Base-by-base conservation (phyloP, 1,140 invertebrate genomes). In the Cydia amplana region DNA sequence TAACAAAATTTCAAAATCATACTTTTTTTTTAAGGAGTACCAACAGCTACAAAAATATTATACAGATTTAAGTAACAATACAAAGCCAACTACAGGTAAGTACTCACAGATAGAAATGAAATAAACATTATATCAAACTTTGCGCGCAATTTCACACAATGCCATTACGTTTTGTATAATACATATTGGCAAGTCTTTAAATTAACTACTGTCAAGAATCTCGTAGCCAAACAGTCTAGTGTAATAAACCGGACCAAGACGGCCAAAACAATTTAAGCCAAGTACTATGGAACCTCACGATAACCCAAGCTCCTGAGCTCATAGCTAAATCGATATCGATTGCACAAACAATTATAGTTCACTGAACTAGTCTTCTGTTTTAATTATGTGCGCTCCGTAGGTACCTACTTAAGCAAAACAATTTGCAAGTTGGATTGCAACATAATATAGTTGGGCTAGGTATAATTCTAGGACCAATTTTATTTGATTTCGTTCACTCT, bases 221-320 rank as follows among this genome's bases (percentile, higher is more conserved):
- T 43, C 12, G 5, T 46, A 46, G 43, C 43, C 43, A 23, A 60
- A 60, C 18, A 12, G 55, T 60, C 55, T 60, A 60, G 51, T 20
- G 7, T 23, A 9, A 55, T n/a, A 55, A 55, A 55, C 51, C 1
- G n/a, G n/a, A 55, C 16, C 12, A 55, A 18, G n/a, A 55, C 51
- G 16, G 43, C 16, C n/a, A n/a, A 23, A 60, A 23, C 20, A 60
- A 20, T 60, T 55, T 55, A 23, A 60, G 9, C 7, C 55, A 60
- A 60, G 55, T 23, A 60, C 20, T 5, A 5, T 6, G 0, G 5
- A 40, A 18, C 65, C 32, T 40, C 4, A 14, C 28, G 65, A 70
- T 70, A 70, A 40, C 65, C 65, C 18, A n/a, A 67, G 64, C 32
- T n/a, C 32, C n/a, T 70, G 43, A 70, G 55, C 20, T 60, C 65